phyloP scores from a whole-genome alignment of 2,797 vertebrate genomes.

The Schizothorax lantsangensis region DNA sequence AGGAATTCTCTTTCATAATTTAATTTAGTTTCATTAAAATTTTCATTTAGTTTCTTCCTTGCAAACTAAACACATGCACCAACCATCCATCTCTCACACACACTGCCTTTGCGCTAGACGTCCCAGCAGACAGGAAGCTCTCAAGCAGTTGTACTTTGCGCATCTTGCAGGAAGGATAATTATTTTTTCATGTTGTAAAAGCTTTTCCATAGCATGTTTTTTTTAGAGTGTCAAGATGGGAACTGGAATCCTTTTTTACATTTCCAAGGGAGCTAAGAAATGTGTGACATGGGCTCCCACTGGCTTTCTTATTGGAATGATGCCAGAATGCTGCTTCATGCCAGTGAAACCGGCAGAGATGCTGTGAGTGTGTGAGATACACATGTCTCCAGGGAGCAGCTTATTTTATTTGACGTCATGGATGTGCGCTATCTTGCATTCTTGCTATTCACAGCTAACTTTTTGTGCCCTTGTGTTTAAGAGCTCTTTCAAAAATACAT shows the following conservation, averaged over 20 bases:
- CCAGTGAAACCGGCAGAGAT: neutral
- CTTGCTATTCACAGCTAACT: neutral
- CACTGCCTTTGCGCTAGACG: constrained; percentile 60
- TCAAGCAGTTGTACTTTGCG: constrained; percentile 64
- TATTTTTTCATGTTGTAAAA: constrained; percentile 78
- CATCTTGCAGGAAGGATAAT: constrained; percentile 69
- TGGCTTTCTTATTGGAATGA: constrained; percentile 35
- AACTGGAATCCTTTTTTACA: constrained; percentile 57
- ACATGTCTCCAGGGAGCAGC: neutral
- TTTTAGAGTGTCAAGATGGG: constrained; percentile 52
- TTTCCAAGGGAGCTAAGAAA: constrained; percentile 26
- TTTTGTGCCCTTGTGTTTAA: constrained; percentile 2
- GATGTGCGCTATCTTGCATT: neutral
- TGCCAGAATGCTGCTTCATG: constrained; percentile 38
- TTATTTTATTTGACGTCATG: constrained; percentile 29
- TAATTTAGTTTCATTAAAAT: no score
- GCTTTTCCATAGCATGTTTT: constrained; percentile 62
- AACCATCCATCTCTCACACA: constrained; percentile 51
- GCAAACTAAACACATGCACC: constrained; percentile 8
- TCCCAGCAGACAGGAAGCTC: constrained; percentile 69
- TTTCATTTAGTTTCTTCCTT: neutral
- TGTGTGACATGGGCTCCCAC: constrained; percentile 34
- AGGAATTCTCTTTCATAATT: neutral
- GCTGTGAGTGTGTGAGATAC: neutral
- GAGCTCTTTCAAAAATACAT: neutral